phyloP scores from a whole-genome alignment of 2,888 invertebrate genomes.

The Ennomos quercinarius region DNA sequence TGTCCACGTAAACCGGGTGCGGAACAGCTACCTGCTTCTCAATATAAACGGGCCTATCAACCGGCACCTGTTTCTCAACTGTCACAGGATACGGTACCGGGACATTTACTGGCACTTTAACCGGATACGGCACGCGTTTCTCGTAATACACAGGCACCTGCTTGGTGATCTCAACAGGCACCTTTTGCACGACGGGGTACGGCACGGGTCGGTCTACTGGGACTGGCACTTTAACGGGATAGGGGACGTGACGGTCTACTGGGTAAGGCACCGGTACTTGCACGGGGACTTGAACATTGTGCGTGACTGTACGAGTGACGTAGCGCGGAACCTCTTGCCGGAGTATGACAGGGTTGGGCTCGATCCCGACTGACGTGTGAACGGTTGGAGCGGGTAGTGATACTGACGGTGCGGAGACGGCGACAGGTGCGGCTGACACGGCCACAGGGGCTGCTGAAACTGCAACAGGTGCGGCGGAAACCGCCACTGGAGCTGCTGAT shows the following conservation, averaged over 20 bases:
- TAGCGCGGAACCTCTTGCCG: slow-evolving; percentile 77
- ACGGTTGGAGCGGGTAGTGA: slow-evolving; percentile 57
- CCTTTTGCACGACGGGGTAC: slow-evolving; percentile 80
- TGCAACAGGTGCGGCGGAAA: slow-evolving; percentile 36
- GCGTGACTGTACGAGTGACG: slow-evolving; percentile 77
- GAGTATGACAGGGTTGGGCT: slow-evolving; percentile 76
- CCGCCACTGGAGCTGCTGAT: slow-evolving; percentile 41
- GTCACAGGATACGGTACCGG: slow-evolving; percentile 86
- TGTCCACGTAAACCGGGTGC: slow-evolving; percentile 84
- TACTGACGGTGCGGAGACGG: slow-evolving; percentile 43
- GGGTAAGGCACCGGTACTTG: slow-evolving; percentile 82
- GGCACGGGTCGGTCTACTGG: slow-evolving; percentile 82
- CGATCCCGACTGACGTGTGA: slow-evolving; percentile 70
- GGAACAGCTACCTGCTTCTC: slow-evolving; percentile 82
- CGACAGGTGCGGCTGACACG: slow-evolving; percentile 42
- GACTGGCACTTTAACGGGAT: slow-evolving; percentile 83
- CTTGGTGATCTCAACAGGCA: slow-evolving; percentile 79
- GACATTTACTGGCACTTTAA: slow-evolving; percentile 81
- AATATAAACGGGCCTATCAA: slow-evolving; percentile 85
- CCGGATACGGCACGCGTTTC: slow-evolving; percentile 79
- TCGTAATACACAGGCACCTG: slow-evolving; percentile 81
- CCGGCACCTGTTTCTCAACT: slow-evolving; percentile 84
- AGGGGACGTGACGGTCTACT: slow-evolving; percentile 76
- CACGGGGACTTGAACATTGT: slow-evolving; percentile 75
- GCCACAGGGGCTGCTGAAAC: slow-evolving; percentile 40